phyloP scores from a whole-genome alignment of 2,113 vertebrate genomes.

The Mormyrus lacerda region DNA sequence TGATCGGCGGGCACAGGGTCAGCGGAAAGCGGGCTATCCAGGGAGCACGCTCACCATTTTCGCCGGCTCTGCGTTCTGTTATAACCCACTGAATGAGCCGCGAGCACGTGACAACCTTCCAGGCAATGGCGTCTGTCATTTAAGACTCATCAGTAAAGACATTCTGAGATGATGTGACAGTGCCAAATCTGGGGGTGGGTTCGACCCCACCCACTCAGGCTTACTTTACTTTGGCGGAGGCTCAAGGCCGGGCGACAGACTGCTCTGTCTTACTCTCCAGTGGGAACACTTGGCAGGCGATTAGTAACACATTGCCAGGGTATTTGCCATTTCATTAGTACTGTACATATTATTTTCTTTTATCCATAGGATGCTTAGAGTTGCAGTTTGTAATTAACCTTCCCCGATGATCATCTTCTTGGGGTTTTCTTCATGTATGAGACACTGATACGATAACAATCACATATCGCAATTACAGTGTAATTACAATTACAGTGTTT shows the following conservation, averaged over 20 bases:
- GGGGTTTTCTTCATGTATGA: background rate
- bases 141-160: background rate
- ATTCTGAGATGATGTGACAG: background rate
- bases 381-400: background rate
- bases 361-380: background rate
- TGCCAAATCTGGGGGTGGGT: background rate
- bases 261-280: background rate
- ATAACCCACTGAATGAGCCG: background rate
- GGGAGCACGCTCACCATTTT: background rate
- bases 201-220: background rate
- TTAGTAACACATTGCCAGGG: background rate
- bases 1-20: background rate
- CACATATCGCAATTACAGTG: background rate
- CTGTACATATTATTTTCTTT: constrained; percentile 3
- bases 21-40: background rate
- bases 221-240: background rate
- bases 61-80: background rate
- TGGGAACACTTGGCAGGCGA: background rate
- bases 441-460: background rate
- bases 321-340: background rate
- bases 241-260: background rate
- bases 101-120: background rate
- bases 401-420: background rate
- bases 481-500: background rate
- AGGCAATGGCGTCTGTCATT: background rate